These are phyloP conservation scores for Dasyprocta punctata DNA, from an alignment of 2,113 vertebrate species.

Conservation along the genomic window DNA sequence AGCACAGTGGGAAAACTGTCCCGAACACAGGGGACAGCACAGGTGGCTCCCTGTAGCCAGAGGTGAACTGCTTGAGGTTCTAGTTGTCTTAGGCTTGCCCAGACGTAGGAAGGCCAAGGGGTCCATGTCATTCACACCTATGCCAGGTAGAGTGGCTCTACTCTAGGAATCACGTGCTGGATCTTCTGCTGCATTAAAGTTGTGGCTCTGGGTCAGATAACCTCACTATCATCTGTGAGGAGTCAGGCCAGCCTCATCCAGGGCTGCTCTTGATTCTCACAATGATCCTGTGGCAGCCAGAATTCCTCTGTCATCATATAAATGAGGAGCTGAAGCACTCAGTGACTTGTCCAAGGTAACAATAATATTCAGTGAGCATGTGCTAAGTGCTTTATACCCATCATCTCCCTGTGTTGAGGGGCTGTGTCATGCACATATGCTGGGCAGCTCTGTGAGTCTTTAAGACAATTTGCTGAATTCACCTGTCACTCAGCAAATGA, in stretches of 20 bases:
- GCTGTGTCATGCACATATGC: rapidly evolving
- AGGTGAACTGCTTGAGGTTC: not conserved
- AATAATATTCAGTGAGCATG: not conserved
- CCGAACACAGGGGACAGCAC: not conserved
- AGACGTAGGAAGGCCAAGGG: rapidly evolving
- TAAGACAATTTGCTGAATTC: not conserved
- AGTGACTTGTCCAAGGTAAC: not conserved
- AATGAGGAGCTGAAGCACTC: not conserved
- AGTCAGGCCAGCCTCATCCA: not conserved
- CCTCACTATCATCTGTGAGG: not conserved
- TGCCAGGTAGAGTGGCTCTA: not conserved
- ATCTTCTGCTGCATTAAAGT: not conserved
- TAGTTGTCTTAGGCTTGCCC: not conserved
- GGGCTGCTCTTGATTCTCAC: not conserved
- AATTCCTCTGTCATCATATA: not conserved
- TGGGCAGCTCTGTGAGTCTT: not conserved
- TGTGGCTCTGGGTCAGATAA: not conserved
- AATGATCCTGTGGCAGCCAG: not conserved
- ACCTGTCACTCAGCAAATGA: not conserved
- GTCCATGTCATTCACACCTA: not conserved
- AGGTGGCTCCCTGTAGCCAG: not conserved
- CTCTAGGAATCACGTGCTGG: not conserved
- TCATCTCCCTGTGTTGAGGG: not conserved
- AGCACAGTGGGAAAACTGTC: not conserved
- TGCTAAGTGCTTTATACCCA: not conserved